Conservation (phyloP, 2,113 vertebrate species). For the Circaetus cinerascens region DNA sequence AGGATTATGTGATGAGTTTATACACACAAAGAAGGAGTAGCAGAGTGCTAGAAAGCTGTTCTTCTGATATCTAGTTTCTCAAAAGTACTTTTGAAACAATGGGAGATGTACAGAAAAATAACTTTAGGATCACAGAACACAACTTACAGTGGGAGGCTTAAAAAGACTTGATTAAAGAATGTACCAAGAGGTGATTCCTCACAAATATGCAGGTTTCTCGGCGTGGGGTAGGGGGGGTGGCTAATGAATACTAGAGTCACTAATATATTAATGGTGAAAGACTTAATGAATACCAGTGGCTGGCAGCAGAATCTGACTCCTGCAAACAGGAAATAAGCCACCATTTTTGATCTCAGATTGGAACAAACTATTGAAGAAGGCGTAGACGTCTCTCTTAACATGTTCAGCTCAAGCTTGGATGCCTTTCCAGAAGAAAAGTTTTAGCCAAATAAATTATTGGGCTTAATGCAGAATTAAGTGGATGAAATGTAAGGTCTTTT, state of each 20-base stretch:
- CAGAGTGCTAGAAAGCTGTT: background rate
- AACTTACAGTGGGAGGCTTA: background rate
- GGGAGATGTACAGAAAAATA: background rate
- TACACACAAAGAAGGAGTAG: background rate
- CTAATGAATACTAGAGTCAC: background rate
- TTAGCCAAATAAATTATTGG: background rate
- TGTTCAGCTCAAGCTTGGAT: background rate
- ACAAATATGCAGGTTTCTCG: background rate
- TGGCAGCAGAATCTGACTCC: background rate
- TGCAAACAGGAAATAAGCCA: background rate
- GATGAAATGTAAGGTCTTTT: background rate
- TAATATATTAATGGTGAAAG: background rate
- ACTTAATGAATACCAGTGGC: background rate
- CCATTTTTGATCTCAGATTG: background rate
- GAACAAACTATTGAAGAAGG: background rate
- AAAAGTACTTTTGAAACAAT: background rate
- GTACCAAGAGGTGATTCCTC: background rate
- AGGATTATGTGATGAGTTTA: background rate
- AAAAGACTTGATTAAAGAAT: background rate
- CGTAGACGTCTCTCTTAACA: background rate
- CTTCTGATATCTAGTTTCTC: background rate
- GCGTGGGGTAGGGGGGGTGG: fast-evolving
- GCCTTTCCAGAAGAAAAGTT: background rate
- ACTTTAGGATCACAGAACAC: background rate
- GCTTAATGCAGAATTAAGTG: background rate